Conservation (phyloP, 2,113 vertebrate species). For the Copsychus sechellarum region DNA sequence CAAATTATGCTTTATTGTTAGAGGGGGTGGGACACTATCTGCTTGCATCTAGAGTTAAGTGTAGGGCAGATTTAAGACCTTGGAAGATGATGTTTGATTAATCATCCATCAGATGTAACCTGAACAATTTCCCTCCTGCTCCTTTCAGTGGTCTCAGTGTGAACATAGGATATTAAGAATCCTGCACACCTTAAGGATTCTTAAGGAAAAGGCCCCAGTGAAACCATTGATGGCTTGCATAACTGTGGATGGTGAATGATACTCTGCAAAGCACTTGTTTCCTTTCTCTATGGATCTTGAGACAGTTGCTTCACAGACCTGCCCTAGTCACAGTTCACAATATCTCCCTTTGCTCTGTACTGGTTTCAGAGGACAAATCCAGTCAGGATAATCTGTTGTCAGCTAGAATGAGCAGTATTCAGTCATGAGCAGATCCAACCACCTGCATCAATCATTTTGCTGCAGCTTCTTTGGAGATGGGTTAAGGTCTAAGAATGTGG, state of each 20-base stretch:
- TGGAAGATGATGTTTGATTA: background rate
- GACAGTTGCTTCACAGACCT: background rate
- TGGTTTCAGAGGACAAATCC: background rate
- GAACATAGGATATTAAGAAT: background rate
- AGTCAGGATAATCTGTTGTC: background rate
- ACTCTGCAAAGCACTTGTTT: background rate
- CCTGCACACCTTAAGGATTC: background rate
- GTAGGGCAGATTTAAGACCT: background rate
- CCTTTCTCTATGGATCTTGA: background rate
- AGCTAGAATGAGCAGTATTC: background rate
- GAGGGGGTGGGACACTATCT: background rate
- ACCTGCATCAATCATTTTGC: background rate
- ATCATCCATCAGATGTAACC: background rate
- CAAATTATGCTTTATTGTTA: background rate
- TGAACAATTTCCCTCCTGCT: background rate
- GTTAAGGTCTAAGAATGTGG: background rate
- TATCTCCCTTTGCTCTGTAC: background rate
- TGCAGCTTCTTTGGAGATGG: background rate
- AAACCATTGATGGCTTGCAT: background rate
- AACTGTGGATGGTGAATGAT: background rate
- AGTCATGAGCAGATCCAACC: background rate
- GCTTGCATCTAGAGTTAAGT: background rate
- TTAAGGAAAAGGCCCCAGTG: background rate
- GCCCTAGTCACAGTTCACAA: background rate
- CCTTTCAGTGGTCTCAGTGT: background rate